A percentile compares a stretch with the other conserved stretches of the same genome.
Evolutionary conservation across 1,140 invertebrate species (phyloP).

Genomic region (Helicoverpa zea): DNA sequence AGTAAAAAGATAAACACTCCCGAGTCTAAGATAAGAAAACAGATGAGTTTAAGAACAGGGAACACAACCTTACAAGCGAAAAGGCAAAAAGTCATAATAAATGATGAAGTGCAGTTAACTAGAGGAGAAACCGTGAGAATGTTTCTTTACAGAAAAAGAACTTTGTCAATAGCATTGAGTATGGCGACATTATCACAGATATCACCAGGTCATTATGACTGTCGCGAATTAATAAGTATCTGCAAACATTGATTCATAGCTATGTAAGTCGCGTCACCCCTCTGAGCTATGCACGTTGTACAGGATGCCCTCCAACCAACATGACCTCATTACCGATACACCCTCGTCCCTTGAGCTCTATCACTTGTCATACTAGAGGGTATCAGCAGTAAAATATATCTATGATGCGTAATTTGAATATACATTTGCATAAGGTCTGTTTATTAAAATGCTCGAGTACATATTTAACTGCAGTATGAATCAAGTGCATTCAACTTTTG

Average conservation of each 20-base stretch:
- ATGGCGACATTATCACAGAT: constrained; percentile 2
- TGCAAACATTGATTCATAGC: neutral
- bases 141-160: neutral
- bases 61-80: no score
- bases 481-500: no score
- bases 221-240: neutral
- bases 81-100: no score
- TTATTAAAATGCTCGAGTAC: no score
- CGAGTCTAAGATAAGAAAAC: no score
- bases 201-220: neutral
- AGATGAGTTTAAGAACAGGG: no score
- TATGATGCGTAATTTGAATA: neutral
- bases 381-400: neutral
- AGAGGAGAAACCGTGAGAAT: neutral
- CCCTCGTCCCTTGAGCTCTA: neutral
- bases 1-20: no score
- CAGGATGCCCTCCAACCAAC: neutral
- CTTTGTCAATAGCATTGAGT: neutral
- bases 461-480: no score
- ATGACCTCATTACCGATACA: constrained; percentile 10
- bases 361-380: neutral
- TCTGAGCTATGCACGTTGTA: neutral
- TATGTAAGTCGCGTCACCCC: neutral
- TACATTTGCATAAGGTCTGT: neutral
- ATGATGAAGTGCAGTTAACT: neutral